Percentiles rank a stretch among this genome's conserved stretches.
phyloP scores from a whole-genome alignment of 1,140 invertebrate species.

The Papilio glaucus region DNA sequence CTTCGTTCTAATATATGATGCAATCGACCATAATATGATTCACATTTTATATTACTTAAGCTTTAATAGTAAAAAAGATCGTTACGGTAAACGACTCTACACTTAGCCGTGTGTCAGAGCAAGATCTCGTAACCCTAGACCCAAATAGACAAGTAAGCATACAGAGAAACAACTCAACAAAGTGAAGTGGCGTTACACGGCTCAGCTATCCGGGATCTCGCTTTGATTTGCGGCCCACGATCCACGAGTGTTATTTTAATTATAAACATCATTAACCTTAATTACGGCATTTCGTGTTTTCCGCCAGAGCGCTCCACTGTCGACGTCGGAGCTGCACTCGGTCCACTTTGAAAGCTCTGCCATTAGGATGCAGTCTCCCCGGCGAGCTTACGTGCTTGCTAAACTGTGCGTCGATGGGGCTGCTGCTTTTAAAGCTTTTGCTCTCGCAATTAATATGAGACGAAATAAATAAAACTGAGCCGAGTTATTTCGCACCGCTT shows the following conservation, averaged over 20 bases:
- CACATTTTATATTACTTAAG: neutral
- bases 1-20: too few species aligned
- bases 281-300: slow-evolving; percentile 61
- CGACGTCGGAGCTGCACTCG: slow-evolving; percentile 53
- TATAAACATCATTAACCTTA: slow-evolving; percentile 81
- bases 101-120: neutral
- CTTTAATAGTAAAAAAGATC: neutral
- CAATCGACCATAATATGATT: too few species aligned
- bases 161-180: slow-evolving; percentile 63
- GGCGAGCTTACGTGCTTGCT: slow-evolving; percentile 61
- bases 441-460: slow-evolving; percentile 59
- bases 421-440: slow-evolving; percentile 52
- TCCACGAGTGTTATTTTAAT: slow-evolving; percentile 78
- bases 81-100: neutral
- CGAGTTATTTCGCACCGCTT: slow-evolving; percentile 35
- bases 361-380: slow-evolving; percentile 66
- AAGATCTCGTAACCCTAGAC: slow-evolving; percentile 40
- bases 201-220: slow-evolving; percentile 57
- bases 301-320: slow-evolving; percentile 59
- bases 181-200: slow-evolving; percentile 68
- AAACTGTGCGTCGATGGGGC: slow-evolving; percentile 59
- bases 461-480: slow-evolving; percentile 51
- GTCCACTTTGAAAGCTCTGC: slow-evolving; percentile 62
- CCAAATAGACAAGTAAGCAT: slow-evolving; percentile 56
- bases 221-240: slow-evolving; percentile 67